Evolutionary conservation across 2,113 vertebrate species (phyloP).

Genomic region (Megaceryle maxima): DNA sequence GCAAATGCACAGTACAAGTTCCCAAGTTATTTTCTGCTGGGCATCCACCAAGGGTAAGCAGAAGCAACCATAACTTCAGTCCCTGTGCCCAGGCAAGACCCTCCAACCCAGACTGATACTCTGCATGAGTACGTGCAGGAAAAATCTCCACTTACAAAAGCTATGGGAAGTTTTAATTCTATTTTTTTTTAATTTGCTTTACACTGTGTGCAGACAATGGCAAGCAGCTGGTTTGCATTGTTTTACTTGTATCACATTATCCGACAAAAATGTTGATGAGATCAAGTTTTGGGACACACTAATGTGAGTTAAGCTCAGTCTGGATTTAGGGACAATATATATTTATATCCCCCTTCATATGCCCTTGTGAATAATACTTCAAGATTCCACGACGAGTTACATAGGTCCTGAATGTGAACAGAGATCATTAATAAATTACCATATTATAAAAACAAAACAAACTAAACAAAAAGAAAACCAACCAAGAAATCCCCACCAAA

Average conservation of each 20-base stretch:
- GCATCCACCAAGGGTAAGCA: background rate
- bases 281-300: background rate
- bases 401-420: background rate
- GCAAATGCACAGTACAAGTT: background rate
- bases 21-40: background rate
- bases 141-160: background rate
- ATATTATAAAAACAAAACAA: background rate
- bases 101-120: background rate
- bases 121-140: background rate
- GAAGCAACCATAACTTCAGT: background rate
- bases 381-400: background rate
- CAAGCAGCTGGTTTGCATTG: background rate
- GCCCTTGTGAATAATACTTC: background rate
- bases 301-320: background rate
- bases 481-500: too few relatives aligned
- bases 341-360: background rate
- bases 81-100: background rate
- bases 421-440: background rate
- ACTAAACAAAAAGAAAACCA: background rate
- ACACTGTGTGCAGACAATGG: background rate
- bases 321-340: background rate
- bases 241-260: background rate
- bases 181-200: background rate
- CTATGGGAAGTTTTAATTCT: background rate
- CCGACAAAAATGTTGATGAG: constrained; percentile 35